These are phyloP conservation scores for Acanthurus leucopareius DNA, from an alignment of 2,797 vertebrate species.

Conservation along the genomic window DNA sequence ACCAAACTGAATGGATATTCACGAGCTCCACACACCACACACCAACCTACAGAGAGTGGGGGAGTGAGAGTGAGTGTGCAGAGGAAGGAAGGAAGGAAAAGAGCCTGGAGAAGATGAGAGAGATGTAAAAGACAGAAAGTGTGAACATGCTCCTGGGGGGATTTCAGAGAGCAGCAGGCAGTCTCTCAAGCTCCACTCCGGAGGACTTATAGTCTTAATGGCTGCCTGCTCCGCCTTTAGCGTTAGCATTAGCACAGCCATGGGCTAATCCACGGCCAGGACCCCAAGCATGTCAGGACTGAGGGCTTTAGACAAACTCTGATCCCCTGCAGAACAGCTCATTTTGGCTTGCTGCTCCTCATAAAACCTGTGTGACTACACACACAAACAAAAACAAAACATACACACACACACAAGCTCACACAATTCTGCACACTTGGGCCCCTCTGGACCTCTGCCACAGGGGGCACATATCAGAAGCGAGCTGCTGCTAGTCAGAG, in stretches of 20 bases:
- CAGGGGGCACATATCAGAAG: constrained; percentile 24
- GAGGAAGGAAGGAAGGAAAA: constrained; percentile 34
- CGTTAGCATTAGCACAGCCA: constrained; percentile 76
- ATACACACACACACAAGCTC: neutral
- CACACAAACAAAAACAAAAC: neutral
- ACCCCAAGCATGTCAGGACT: constrained; percentile 64
- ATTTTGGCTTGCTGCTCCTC: constrained; percentile 44
- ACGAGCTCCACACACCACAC: neutral
- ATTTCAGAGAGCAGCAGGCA: constrained; percentile 68
- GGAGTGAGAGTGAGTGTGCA: constrained; percentile 29
- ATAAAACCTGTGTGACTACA: constrained; percentile 4
- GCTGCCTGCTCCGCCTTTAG: constrained; percentile 73
- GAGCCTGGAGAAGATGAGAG: constrained; percentile 61
- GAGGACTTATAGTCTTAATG: constrained; percentile 77
- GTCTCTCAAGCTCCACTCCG: constrained; percentile 68
- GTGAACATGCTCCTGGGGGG: constrained; percentile 68
- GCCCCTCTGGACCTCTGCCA: constrained; percentile 38
- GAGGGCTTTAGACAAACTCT: constrained; percentile 58
- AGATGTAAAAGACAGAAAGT: constrained; percentile 72
- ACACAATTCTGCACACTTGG: neutral
- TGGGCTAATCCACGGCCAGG: constrained; percentile 66
- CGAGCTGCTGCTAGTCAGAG: constrained; percentile 27
- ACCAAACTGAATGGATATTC: constrained; percentile 57
- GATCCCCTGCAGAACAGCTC: constrained; percentile 58
- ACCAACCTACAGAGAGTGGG: constrained; percentile 16